A percentile compares a stretch with the other conserved stretches of the same genome.
Conservation (phyloP, 2,113 vertebrate genomes). For the Dipodomys stephensi region DNA sequence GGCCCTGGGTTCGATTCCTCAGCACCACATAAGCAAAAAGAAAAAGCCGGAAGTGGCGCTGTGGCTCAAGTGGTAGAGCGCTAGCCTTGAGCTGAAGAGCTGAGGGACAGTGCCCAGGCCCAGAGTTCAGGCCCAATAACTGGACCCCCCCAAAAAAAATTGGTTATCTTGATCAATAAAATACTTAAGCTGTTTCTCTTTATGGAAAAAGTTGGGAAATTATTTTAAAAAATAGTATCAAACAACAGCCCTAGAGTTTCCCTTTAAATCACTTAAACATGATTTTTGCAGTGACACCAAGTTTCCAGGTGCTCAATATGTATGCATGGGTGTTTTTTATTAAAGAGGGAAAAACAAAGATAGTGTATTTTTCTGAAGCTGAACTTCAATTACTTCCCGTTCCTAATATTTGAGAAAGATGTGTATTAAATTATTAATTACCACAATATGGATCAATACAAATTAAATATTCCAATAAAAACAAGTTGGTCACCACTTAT, state of each 20-base stretch:
- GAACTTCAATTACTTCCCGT: conserved; percentile 55
- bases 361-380: conserved; percentile 23
- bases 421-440: conserved; percentile 54
- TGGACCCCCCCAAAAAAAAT: too few relatives aligned
- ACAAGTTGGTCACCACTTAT: neutral
- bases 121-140: too few relatives aligned
- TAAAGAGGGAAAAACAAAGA: neutral
- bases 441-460: neutral
- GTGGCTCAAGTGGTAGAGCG: too few relatives aligned
- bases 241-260: neutral
- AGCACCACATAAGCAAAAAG: too few relatives aligned
- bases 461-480: conserved; percentile 51
- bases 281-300: neutral
- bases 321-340: neutral
- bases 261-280: conserved; percentile 35
- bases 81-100: too few relatives aligned
- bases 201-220: conserved; percentile 4
- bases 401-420: conserved; percentile 39
- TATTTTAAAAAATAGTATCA: neutral
- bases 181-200: neutral
- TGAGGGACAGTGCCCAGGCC: too few relatives aligned
- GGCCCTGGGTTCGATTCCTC: too few relatives aligned
- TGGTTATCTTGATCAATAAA: neutral
- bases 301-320: neutral
- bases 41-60: too few relatives aligned